Conservation (phyloP, 2,888 invertebrate species). For the Apeira syringaria region DNA sequence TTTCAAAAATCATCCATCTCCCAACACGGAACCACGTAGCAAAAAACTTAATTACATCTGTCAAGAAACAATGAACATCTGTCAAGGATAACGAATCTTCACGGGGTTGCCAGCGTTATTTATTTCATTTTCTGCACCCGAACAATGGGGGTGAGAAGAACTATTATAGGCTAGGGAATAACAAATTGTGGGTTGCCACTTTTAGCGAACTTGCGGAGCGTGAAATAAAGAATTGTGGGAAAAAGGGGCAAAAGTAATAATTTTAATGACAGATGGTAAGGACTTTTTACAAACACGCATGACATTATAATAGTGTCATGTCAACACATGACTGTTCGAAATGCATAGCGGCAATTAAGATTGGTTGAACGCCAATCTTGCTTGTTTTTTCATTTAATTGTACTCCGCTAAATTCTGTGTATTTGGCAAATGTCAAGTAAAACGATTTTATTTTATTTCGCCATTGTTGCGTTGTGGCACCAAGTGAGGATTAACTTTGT, state of each 20-base stretch:
- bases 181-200: conserved; percentile 23
- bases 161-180: conserved; percentile 58
- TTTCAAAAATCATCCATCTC: conserved; percentile 22
- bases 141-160: conserved; percentile 60
- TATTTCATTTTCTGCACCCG: conserved; percentile 35
- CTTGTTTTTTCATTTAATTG: too few species aligned
- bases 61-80: conserved; percentile 38
- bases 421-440: too few species aligned
- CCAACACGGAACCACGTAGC: conserved; percentile 14
- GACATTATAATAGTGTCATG: too few species aligned
- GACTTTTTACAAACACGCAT: too few species aligned
- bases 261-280: too few species aligned
- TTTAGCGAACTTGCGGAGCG: conserved; percentile 17
- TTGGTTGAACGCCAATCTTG: too few species aligned
- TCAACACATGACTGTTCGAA: too few species aligned
- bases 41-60: conserved; percentile 43
- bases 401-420: too few species aligned
- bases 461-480: too few species aligned
- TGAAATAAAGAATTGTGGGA: not conserved
- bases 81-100: conserved; percentile 43
- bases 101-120: conserved; percentile 22
- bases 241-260: not conserved
- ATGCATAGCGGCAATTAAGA: too few species aligned
- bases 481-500: too few species aligned
- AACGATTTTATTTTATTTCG: too few species aligned